Conservation (phyloP, 1,140 invertebrate species). For the Tachypleus tridentatus region DNA sequence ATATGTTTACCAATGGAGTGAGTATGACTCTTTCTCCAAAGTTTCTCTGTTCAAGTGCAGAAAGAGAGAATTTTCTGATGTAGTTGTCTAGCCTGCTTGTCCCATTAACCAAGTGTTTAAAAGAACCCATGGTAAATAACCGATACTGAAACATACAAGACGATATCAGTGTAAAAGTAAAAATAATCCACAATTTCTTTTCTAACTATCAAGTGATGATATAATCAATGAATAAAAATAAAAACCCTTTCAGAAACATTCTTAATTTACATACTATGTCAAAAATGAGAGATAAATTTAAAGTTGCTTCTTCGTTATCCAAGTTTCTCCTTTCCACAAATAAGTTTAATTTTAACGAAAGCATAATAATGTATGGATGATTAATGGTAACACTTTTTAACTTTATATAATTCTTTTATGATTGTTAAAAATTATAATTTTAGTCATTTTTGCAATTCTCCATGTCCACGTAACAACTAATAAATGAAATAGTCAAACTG, state of each 20-base stretch:
- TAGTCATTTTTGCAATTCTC: too few relatives aligned
- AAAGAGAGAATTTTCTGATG: slow-evolving; percentile 4
- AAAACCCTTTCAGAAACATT: not conserved
- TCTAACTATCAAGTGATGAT: not conserved
- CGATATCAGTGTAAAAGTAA: not conserved
- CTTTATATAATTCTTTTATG: too few relatives aligned
- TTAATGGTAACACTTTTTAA: too few relatives aligned
- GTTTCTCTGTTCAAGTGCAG: slow-evolving; percentile 1
- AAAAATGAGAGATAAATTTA: not conserved
- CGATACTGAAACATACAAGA: not conserved
- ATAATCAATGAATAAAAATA: too few relatives aligned
- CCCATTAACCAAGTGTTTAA: slow-evolving; percentile 3
- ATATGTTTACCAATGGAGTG: not conserved
- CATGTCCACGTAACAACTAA: too few relatives aligned
- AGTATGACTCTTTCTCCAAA: not conserved
- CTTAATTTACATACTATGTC: not conserved
- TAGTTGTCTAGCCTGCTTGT: not conserved
- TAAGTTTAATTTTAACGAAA: too few relatives aligned
- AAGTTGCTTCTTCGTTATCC: not conserved
- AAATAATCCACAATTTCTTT: not conserved
- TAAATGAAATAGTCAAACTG: too few relatives aligned
- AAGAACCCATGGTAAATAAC: not conserved
- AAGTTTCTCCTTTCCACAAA: not conserved
- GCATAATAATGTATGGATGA: too few relatives aligned
- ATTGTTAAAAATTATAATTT: too few relatives aligned